phyloP scores from a whole-genome alignment of 2,797 vertebrate genomes.

The Cheirogaleus major region DNA sequence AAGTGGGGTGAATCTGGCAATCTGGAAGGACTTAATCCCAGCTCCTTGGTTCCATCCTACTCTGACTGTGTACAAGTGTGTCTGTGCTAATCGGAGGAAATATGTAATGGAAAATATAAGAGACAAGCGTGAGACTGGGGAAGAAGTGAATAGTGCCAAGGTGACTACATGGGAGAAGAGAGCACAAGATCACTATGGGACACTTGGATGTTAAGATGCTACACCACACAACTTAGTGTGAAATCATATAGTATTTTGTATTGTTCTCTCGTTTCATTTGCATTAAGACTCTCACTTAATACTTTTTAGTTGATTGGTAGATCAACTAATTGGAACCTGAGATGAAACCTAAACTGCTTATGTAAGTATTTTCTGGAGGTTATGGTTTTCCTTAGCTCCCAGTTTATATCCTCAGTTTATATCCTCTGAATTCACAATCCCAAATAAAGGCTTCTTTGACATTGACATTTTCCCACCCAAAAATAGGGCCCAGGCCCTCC shows the following conservation, averaged over 20 bases:
- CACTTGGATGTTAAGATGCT: not conserved
- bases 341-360: not conserved
- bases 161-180: not conserved
- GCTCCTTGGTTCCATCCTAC: not conserved
- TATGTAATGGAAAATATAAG: not conserved
- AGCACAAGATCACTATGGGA: not conserved
- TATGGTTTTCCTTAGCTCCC: not conserved
- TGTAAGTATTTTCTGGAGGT: conserved; percentile 28
- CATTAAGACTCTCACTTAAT: conserved; percentile 16
- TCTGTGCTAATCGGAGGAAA: conserved; percentile 37
- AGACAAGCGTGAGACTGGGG: not conserved
- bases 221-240: not conserved
- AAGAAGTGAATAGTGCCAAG: not conserved
- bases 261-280: not conserved
- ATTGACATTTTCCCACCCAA: not conserved
- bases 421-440: not conserved
- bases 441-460: conserved; percentile 46
- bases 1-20: not conserved
- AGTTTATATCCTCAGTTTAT: conserved; percentile 13
- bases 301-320: conserved; percentile 2
- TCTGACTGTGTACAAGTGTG: not conserved
- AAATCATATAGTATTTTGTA: not conserved
- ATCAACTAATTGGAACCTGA: not conserved
- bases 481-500: not conserved
- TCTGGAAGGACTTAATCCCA: not conserved